phyloP scores from a whole-genome alignment of 2,888 invertebrate genomes.

The Altica lythri region DNA sequence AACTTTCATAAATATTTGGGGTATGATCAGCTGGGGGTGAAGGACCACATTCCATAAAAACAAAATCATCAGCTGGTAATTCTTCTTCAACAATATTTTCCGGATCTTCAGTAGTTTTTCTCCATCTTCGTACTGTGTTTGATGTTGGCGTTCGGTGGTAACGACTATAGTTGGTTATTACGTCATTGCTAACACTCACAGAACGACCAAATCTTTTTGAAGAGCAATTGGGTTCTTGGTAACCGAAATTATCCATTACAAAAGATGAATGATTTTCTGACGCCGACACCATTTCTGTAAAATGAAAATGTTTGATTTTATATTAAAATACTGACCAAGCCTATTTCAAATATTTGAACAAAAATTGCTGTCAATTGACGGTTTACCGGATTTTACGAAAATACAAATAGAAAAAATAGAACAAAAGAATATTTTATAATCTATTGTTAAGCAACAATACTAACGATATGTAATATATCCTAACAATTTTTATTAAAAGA shows the following conservation, averaged over 20 bases:
- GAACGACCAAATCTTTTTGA: conserved; percentile 54
- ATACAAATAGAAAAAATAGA: no score
- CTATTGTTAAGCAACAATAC: no score
- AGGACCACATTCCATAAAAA: conserved; percentile 79
- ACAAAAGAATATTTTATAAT: no score
- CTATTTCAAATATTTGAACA: background rate
- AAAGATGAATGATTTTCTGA: conserved; percentile 45
- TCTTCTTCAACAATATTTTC: conserved; percentile 66
- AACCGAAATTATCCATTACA: conserved; percentile 56
- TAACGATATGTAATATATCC: no score
- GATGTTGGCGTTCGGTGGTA: conserved; percentile 50
- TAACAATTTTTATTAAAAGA: no score
- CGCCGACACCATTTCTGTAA: conserved; percentile 52
- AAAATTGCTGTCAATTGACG: no score
- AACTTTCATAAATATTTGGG: conserved; percentile 81
- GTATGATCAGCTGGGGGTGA: conserved; percentile 82
- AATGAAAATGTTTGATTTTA: background rate
- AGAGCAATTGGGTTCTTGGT: conserved; percentile 48
- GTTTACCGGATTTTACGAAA: no score
- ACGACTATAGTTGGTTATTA: conserved; percentile 52
- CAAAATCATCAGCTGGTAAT: conserved; percentile 71
- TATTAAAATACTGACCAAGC: background rate
- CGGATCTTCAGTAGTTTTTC: conserved; percentile 48
- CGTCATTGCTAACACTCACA: conserved; percentile 56
- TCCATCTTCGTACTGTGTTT: conserved; percentile 46